Evolutionary conservation across 2,888 invertebrate genomes (phyloP).

Genomic region (Ormyrus rosae): DNA sequence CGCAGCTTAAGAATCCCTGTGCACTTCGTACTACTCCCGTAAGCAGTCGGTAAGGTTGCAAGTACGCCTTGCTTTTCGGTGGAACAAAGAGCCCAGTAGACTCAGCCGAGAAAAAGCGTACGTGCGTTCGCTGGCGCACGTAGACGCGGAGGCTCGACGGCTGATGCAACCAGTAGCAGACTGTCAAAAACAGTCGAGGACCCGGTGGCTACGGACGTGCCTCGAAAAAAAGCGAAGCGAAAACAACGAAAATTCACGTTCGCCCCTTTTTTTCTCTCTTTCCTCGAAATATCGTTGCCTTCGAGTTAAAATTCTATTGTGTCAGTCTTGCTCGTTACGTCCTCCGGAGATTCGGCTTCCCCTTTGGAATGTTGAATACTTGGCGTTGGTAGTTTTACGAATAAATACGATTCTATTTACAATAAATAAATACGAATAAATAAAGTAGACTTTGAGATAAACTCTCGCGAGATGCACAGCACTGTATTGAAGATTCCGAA

Average conservation of each 20-base stretch:
- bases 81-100: slow-evolving; percentile 32
- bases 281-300: too few species aligned
- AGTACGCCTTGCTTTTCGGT: slow-evolving; percentile 6
- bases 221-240: not conserved
- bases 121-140: slow-evolving; percentile 11
- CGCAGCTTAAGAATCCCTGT: not conserved
- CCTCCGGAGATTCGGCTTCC: not conserved
- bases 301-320: not conserved
- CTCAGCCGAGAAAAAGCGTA: not conserved
- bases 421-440: slow-evolving; percentile 25
- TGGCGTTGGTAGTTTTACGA: not conserved
- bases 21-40: too few species aligned
- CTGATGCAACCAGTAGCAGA: slow-evolving; percentile 41
- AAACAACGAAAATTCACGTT: not conserved
- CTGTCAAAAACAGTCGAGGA: slow-evolving; percentile 42
- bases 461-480: too few species aligned
- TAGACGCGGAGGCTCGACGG: not conserved
- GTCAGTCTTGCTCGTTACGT: slow-evolving; percentile 38
- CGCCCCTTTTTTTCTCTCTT: not conserved
- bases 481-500: not conserved
- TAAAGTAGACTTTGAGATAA: not conserved
- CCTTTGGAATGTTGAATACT: slow-evolving; percentile 39
- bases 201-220: not conserved
- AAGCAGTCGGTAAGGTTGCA: too few species aligned
- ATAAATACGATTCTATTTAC: slow-evolving; percentile 31